Base-by-base conservation (phyloP, 2,113 vertebrate genomes). In the Sardina pilchardus region DNA sequence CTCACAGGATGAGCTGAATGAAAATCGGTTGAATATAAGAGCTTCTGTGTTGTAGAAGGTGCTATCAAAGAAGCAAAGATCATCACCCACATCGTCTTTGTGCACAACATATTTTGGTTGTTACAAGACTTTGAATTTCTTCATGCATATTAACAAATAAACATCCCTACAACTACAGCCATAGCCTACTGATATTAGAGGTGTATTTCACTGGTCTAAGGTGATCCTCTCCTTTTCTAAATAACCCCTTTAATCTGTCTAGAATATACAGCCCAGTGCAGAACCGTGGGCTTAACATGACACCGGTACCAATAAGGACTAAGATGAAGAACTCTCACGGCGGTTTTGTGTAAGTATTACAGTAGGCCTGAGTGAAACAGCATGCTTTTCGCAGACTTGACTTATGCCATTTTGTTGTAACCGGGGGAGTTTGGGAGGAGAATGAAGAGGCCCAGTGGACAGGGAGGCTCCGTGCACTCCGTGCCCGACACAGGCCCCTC, bases 381-480 rank as follows among this genome's bases (percentile, higher is more conserved):
- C 67, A 34, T 75, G 30, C 67, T 36, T 75, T 75, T 9, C n/a
- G 30, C 67, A 75, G 67, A 36, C 67, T 71, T 75, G 67, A 75
- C 67, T 75, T 71, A 71, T 71, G 63, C 63, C 63, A 71, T 71
- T 71, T 75, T 34, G 67, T 9, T 34, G 67, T 75, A 75, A 75
- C 67, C 30, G 67, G 67, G 67, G 67, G 67, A 75, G 67, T 83
- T 48, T 83, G 82, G 26, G 84, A 85, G 56, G 47, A 86, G 81
- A 48, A 36, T 71, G 78, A 48, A 39, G 75, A 83, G 84, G 43
- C 85, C 88, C 39, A 84, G 56, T 85, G 82, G 9, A 71, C 26
- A 85, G 83, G 6, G 0, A 89, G 24, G 78, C 85, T 67, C 84
- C 87, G 10, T 12, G 34, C 67, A 75, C 67, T 75, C 67, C 30